Evolutionary conservation across 2,888 invertebrate genomes (phyloP).

Genomic region (Drosophila leonis): DNA sequence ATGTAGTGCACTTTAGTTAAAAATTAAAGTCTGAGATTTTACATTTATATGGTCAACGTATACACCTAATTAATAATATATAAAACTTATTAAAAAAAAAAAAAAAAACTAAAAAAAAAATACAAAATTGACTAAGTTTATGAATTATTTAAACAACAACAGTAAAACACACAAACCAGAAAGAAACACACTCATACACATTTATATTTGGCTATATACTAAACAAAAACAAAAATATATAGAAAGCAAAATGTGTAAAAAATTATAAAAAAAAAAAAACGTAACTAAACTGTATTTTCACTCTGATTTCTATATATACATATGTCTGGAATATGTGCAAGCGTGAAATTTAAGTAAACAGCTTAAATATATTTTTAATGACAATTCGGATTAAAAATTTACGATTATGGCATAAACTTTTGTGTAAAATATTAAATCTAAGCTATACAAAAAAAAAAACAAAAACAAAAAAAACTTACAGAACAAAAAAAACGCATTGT

Average conservation of each 20-base stretch:
- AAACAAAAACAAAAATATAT: slow-evolving; percentile 34
- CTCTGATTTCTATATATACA: slow-evolving; percentile 68
- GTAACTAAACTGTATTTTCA: slow-evolving; percentile 55
- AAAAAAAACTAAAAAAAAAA: slow-evolving; percentile 32
- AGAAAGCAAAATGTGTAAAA: slow-evolving; percentile 17
- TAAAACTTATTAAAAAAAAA: slow-evolving; percentile 18
- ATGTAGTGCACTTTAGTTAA: slow-evolving; percentile 81
- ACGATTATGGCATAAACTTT: slow-evolving; percentile 78
- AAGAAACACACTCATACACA: slow-evolving; percentile 30
- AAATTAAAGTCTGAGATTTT: slow-evolving; percentile 83
- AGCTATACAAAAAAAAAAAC: slow-evolving; percentile 58
- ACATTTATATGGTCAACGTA: slow-evolving; percentile 75
- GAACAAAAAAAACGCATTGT: slow-evolving; percentile 65
- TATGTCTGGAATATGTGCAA: slow-evolving; percentile 63
- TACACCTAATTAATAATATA: slow-evolving; percentile 63
- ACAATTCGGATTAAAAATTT: slow-evolving; percentile 65
- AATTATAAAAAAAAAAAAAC: slow-evolving; percentile 17
- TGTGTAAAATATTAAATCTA: slow-evolving; percentile 73
- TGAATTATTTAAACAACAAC: slow-evolving; percentile 54
- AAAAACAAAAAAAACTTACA: slow-evolving; percentile 51
- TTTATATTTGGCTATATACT: slow-evolving; percentile 64
- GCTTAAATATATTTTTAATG: slow-evolving; percentile 76
- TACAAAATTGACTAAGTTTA: slow-evolving; percentile 67
- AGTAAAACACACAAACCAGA: neutral
- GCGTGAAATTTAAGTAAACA: slow-evolving; percentile 65